Base-by-base conservation (phyloP, 64 coral and sea anemone species). In the Porites australiensis region DNA sequence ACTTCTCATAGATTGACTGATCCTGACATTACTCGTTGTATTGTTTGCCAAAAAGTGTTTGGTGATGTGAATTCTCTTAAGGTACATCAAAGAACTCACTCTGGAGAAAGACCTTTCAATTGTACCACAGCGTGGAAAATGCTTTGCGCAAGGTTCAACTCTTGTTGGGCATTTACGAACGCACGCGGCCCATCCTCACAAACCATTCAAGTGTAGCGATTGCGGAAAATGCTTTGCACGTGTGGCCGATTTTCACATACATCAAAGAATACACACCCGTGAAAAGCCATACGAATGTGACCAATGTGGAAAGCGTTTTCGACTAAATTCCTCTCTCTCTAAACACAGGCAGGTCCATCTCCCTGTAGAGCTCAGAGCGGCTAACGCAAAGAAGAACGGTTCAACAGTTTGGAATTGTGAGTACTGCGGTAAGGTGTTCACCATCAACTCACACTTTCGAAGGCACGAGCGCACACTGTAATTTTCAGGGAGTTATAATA, bases 271-370 rank as follows among this genome's bases (percentile, higher is more conserved):
- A 57, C 91, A 93, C 80, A 93, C 50, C 27, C 82, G 82, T 14
- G 82, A 86, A 49, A 85, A 60, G 27, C 90, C 70, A 43, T 75
- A 86, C 70, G 55, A 86, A 82, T 92, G 90, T 77, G 37, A 92
- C 37, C 27, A 47, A n/a, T 93, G 91, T 87, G 91, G 27, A 67
- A 93, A 93, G 48, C 27, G 70, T 27, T 88, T 93, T 89, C 75
- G 44, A 50, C 12, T 16, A 8, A 65, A 18, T 89, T 19, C 72
- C 22, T 6, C 62, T 27, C 87, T 89, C 51, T 65, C 87, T 23
- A 66, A 27, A 53, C 74, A 89, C 44, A 74, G 62, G 19, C 48
- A n/a, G 65, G 77, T 77, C 66, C 87, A 89, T 74, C 76, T 74
- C 3, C 16, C 72, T 46, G 2, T 15, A 4, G 44, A 74, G 7